Evolutionary conservation across 2,888 invertebrate genomes (phyloP), one percentile per base, ranked within the genome.

Genomic region (Zootermopsis nevadensis): DNA sequence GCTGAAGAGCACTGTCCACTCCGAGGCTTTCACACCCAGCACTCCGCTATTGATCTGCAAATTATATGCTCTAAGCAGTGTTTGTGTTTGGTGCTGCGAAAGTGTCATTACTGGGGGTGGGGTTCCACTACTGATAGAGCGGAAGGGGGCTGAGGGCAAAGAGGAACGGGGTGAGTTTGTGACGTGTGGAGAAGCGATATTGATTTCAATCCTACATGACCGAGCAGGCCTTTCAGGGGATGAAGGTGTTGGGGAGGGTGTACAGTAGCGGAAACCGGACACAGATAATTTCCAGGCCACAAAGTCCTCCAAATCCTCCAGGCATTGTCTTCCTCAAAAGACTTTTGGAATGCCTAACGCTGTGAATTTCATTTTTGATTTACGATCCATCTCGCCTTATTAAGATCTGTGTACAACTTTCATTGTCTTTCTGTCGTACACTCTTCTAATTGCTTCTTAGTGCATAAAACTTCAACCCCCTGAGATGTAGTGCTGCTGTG

Each of bases 121-220:
- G 24, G 38, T 74, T 31, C 38, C n/a, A 42, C 22, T 6, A 69
- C n/a, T n/a, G 48, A 8, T 42, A 22, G 60, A 8, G 60, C 8
- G 7, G 30, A 27, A n/a, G 3, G 38, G 74, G 74, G 42, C 38
- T 38, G 19, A 27, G 38, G 74, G 74, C 74, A 74, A 74, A 74
- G 35, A 35, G 74, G 74, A 33, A 33, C 33, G 33, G 38, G 31
- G 74, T 31, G 31, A 24, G 38, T 31, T 42, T 74, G 38, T 74
- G 38, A 42, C 74, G n/a, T 74, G 74, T 74, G 74, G 74, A 42
- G 38, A n/a, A 42, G 74, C 74, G 74, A 74, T 74, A 74, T 74
- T 74, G 74, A 74, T 74, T 74, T 74, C 74, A 74, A 74, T 74
- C 38, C 38, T 42, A 74, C 74, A 42, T 74, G 74, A 74, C 74